phyloP scores from a whole-genome alignment of 2,888 invertebrate species.

The Nomada flava region DNA sequence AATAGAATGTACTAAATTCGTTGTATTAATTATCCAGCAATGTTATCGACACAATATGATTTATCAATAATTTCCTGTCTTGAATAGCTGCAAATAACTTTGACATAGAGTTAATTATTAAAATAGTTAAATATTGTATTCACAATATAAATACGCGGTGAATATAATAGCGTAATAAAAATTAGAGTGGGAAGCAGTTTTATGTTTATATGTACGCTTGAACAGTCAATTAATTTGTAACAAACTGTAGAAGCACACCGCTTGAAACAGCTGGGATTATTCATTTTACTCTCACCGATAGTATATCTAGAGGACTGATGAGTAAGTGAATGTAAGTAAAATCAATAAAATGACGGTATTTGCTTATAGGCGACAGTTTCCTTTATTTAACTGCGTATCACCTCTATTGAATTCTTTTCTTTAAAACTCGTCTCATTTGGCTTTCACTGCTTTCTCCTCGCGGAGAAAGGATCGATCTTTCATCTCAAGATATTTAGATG shows the following conservation, averaged over 20 bases:
- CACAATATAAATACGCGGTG: no score
- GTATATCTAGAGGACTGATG: neutral
- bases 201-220: neutral
- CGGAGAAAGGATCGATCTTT: slow-evolving; percentile 51
- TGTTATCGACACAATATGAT: no score
- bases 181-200: no score
- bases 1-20: no score
- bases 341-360: neutral
- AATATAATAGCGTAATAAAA: no score
- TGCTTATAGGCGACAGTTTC: neutral
- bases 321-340: neutral
- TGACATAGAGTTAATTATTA: no score
- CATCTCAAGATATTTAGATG: slow-evolving; percentile 17
- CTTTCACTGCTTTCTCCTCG: slow-evolving; percentile 68
- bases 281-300: neutral
- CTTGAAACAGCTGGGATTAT: neutral
- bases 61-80: no score
- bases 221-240: neutral
- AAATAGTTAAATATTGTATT: no score
- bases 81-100: no score
- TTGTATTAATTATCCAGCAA: no score
- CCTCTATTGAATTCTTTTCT: slow-evolving; percentile 28
- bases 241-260: neutral
- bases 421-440: slow-evolving; percentile 21
- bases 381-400: neutral